Evolutionary conservation across 2,113 vertebrate genomes (phyloP), one percentile per base, ranked within the genome.

Genomic region (Lasiurus cinereus): DNA sequence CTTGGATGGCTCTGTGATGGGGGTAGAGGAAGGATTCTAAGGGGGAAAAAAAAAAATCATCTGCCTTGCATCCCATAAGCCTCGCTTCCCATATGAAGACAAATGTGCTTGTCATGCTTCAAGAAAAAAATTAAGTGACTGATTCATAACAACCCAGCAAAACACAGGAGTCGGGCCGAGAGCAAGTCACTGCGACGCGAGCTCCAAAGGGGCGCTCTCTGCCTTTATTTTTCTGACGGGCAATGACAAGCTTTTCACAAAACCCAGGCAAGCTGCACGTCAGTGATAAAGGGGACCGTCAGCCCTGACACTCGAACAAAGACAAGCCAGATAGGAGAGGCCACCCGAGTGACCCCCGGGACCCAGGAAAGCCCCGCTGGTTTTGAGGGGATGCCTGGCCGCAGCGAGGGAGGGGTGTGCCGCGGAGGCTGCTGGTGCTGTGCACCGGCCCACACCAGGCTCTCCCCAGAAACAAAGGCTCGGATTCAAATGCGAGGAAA

Each of bases 171-270:
- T 85, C 79, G 83, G 83, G 88, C 59, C 56, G 21, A 83, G 59
- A 79, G 83, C 92, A 50, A 92, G 92, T 90, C 92, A 83, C 54
- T 33, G 24, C 8, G 1, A 90, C 4, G 11, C 18, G 64, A 87
- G 3, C 67, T 46, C 90, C 87, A 18, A 56, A 48, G 19, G 52
- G 72, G 92, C 66, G 50, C 78, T 22, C 93, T 83, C 95, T 70
- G 88, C 86, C 92, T 93, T 86, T 79, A 76, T 91, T 80, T 86
- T 86, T 74, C 86, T 93, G 83, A 92, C 82, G 39, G 90, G 69
- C 43, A 79, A 22, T 93, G 93, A 96, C 96, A 84, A 77, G 96
- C 77, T 90, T 90, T 64, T 66, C 66, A 85, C 76, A 91, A 92
- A 95, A 66, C 54, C 18, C 79, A 22, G 33, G 92, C 59, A 76